Conservation (phyloP, 2,888 invertebrate genomes). For the Zhengitettix transpicula region DNA sequence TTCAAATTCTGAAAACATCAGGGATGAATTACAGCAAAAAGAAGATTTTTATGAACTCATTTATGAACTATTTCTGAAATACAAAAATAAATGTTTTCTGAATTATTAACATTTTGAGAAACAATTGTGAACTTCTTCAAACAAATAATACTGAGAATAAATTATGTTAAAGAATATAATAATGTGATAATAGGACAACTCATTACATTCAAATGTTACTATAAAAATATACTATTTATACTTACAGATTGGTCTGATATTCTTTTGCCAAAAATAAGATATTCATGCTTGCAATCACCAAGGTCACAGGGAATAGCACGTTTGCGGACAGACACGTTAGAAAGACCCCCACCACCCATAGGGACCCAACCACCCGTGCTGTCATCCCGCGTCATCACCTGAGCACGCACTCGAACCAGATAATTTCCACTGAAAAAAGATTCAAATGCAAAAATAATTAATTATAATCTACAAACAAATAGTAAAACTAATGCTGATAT, state of each 20-base stretch:
- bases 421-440: constrained; percentile 55
- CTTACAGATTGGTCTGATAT: constrained; percentile 84
- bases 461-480: background rate
- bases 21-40: no score
- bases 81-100: no score
- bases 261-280: constrained; percentile 81
- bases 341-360: constrained; percentile 82
- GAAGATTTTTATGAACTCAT: no score
- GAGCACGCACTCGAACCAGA: constrained; percentile 93
- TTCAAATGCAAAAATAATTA: background rate
- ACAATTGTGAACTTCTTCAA: no score
- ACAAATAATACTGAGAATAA: no score
- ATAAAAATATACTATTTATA: background rate
- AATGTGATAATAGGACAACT: no score
- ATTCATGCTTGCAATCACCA: constrained; percentile 59
- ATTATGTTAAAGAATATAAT: no score
- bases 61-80: no score
- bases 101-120: no score
- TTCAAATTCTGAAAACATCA: no score
- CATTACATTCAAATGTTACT: no score
- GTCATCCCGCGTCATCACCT: constrained; percentile 98
- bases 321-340: constrained; percentile 80
- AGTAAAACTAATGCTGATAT: background rate
- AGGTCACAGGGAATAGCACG: constrained; percentile 28
- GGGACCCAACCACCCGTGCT: constrained; percentile 93